Conservation (phyloP, 2,113 vertebrate species). For the Riparia riparia region DNA sequence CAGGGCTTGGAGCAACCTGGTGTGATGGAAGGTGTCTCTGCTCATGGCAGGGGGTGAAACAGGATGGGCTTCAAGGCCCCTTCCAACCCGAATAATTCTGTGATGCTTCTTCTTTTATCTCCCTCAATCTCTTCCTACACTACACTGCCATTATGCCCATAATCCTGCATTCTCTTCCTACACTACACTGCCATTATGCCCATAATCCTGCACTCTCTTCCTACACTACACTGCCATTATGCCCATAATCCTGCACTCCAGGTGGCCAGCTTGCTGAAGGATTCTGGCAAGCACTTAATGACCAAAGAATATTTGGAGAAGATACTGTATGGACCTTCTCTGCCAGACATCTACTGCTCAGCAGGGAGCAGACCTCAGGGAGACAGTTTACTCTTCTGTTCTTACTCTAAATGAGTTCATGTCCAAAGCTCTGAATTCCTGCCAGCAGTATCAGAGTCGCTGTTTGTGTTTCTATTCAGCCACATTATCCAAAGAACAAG, state of each 20-base stretch:
- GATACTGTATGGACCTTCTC: not conserved
- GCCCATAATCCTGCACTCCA: not conserved
- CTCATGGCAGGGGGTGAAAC: not conserved
- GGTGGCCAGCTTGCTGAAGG: not conserved
- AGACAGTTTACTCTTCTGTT: conserved; percentile 48
- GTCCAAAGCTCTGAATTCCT: conserved; percentile 42
- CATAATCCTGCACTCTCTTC: too few relatives aligned
- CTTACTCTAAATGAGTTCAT: conserved; percentile 54
- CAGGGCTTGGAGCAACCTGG: not conserved
- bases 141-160: not conserved
- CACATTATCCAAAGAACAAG: conserved; percentile 27
- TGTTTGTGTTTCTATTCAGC: conserved; percentile 40
- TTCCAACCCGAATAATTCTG: accelerated
- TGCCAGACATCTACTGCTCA: conserved; percentile 25
- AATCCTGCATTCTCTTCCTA: not conserved
- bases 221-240: not conserved
- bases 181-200: not conserved
- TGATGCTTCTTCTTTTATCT: not conserved
- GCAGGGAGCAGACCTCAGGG: conserved; percentile 36
- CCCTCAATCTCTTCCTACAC: not conserved
- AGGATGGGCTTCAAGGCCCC: not conserved
- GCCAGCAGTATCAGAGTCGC: conserved; percentile 47
- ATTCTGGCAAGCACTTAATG: not conserved
- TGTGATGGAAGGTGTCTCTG: not conserved
- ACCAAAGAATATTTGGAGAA: not conserved